A percentile compares a stretch with the other conserved stretches of the same genome.
Evolutionary conservation across 2,113 vertebrate species (phyloP).

Genomic region (Craseonycteris thonglongyai): DNA sequence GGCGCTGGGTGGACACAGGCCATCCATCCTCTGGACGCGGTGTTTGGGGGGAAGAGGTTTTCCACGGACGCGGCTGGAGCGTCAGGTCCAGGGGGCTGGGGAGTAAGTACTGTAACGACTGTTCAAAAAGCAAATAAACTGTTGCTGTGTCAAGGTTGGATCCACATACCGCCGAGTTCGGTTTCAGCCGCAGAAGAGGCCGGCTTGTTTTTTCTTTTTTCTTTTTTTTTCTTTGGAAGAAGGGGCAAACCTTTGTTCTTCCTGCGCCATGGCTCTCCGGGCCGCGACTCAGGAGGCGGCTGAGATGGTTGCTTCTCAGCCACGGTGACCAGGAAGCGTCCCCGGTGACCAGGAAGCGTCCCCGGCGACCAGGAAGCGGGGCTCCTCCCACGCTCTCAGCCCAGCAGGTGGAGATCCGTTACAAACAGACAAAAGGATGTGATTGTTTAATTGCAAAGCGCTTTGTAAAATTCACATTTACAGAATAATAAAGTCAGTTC

Average conservation of each 20-base stretch:
- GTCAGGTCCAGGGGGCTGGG: slow-evolving; percentile 71
- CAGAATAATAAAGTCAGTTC: slow-evolving; percentile 86
- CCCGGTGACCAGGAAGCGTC: not conserved
- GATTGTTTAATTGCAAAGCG: slow-evolving; percentile 81
- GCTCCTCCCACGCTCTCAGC: slow-evolving; percentile 63
- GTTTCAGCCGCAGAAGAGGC: slow-evolving; percentile 65
- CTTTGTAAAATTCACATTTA: slow-evolving; percentile 89
- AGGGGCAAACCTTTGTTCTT: slow-evolving; percentile 44
- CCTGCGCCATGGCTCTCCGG: slow-evolving; percentile 44
- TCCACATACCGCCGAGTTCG: slow-evolving; percentile 72
- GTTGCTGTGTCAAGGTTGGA: slow-evolving; percentile 59
- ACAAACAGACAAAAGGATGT: slow-evolving; percentile 50
- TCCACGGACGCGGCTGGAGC: slow-evolving; percentile 64
- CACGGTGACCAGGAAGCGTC: slow-evolving; percentile 69
- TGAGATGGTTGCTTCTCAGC: slow-evolving; percentile 80
- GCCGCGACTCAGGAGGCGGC: slow-evolving; percentile 77
- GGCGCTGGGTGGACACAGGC: slow-evolving; percentile 75
- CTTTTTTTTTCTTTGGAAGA: not conserved
- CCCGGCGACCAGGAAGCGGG: slow-evolving; percentile 15
- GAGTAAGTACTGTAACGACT: slow-evolving; percentile 80
- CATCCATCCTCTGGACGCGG: slow-evolving; percentile 75
- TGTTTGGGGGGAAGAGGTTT: slow-evolving; percentile 75
- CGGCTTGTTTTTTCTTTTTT: slow-evolving; percentile 9
- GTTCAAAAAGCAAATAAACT: slow-evolving; percentile 57
- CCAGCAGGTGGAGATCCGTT: slow-evolving; percentile 65